Evolutionary conservation across 2,888 invertebrate genomes (phyloP), one percentile per base, ranked within the genome.

Genomic region (Hypsopygia costalis): DNA sequence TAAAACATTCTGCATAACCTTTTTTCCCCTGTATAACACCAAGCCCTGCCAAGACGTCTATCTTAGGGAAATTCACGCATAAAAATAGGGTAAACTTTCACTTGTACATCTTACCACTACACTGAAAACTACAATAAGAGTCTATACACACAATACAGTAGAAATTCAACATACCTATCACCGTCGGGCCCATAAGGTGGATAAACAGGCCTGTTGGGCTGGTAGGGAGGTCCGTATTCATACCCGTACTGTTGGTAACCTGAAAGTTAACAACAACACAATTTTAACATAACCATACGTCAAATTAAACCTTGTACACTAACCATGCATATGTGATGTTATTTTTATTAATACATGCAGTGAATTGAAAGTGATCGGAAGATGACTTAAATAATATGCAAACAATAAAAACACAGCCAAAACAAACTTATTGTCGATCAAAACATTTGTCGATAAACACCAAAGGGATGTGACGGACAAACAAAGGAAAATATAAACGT

Each of bases 141-240:
- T 16, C 3, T 16, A 16, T 3, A 4, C 4, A 16, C 16, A 16
- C 16, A 16, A 3, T 16, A 16, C 4, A 16, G 16, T 16, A 16
- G 16, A 4, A 3, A 2, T 3, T 16, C 16, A 71, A 31, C 12
- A 45, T 79, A 93, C 94, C 92, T 92, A 89, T 92, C 92, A 52
- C 92, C 92, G 43, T 91, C 90, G 37, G 93, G 91, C 50, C 94
- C 93, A 64, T 94, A 94, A 58, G 94, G 93, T 63, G 94, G 94
- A 70, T 94, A 94, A 63, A 94, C 94, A 65, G 94, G 94, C 89
- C 94, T 92, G 79, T 93, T 93, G 49, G 92, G 91, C 58, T 92
- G 93, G 72, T 92, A 92, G 52, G 92, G 90, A 56, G 92, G 89
- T 62, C 92, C 91, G 67, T 93, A 93, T 79, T 92, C 93, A 57